Evolutionary conservation across 2,888 invertebrate species (phyloP).

Genomic region (Phorcus lineatus): DNA sequence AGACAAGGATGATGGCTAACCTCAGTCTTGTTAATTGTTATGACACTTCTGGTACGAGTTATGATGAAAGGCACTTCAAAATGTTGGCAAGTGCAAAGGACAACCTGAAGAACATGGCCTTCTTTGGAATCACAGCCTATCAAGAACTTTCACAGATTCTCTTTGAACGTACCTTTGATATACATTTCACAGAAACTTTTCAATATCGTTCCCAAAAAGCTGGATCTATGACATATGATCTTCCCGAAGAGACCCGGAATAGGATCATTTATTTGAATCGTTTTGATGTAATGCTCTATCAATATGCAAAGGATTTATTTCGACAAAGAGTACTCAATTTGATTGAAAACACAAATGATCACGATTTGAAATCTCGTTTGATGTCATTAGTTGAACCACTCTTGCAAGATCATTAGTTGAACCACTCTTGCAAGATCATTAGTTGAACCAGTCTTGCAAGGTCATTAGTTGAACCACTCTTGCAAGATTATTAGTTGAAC

Average conservation of each 20-base stretch:
- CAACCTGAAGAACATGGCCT: not conserved
- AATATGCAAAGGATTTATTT: not conserved
- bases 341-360: not conserved
- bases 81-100: not conserved
- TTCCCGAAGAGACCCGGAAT: not conserved
- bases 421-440: no score
- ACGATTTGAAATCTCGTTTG: no score
- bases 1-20: not conserved
- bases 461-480: no score
- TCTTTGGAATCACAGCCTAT: not conserved
- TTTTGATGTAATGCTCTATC: not conserved
- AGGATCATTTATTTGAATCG: not conserved
- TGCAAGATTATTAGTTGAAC: no score
- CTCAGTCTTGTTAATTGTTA: not conserved
- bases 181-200: not conserved
- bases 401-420: no score
- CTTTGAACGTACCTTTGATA: not conserved
- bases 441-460: no score
- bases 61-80: not conserved
- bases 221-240: not conserved
- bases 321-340: not conserved
- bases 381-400: no score
- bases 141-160: not conserved
- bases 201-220: not conserved
- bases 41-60: not conserved